Evolutionary conservation across 2,888 invertebrate species (phyloP).

Genomic region (Bursaphelenchus okinawaensis): DNA sequence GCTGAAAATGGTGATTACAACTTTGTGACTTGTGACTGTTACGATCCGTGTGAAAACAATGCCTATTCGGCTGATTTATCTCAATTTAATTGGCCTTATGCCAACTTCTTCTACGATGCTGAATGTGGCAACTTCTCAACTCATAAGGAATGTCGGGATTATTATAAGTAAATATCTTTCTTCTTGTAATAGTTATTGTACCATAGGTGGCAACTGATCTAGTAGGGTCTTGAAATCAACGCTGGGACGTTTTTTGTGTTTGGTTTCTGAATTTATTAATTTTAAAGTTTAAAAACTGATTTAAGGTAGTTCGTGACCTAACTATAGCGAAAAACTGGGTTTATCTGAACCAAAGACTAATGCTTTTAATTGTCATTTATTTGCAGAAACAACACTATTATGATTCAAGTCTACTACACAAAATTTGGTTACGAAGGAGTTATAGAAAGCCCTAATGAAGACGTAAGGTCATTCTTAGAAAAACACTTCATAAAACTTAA

Average conservation of each 20-base stretch:
- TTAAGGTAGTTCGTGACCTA: too few species aligned
- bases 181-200: too few species aligned
- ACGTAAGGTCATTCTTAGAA: too few species aligned
- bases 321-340: too few species aligned
- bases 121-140: background rate
- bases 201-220: too few species aligned
- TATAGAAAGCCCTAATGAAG: constrained; percentile 1
- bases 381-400: background rate
- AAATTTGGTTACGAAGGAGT: background rate
- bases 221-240: too few species aligned
- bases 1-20: constrained; percentile 17
- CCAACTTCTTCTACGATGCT: constrained; percentile 6
- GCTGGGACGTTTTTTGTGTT: too few species aligned
- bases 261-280: too few species aligned
- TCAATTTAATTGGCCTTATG: constrained; percentile 5
- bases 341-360: too few species aligned
- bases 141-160: background rate
- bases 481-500: too few species aligned
- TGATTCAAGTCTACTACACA: constrained; percentile 2
- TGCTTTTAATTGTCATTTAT: background rate
- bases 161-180: background rate
- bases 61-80: background rate
- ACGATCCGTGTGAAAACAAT: constrained; percentile 7
- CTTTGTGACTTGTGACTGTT: constrained; percentile 7
- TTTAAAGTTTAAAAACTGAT: too few species aligned